phyloP scores from a whole-genome alignment of 2,888 invertebrate species.

The Ganaspis brasiliensis region DNA sequence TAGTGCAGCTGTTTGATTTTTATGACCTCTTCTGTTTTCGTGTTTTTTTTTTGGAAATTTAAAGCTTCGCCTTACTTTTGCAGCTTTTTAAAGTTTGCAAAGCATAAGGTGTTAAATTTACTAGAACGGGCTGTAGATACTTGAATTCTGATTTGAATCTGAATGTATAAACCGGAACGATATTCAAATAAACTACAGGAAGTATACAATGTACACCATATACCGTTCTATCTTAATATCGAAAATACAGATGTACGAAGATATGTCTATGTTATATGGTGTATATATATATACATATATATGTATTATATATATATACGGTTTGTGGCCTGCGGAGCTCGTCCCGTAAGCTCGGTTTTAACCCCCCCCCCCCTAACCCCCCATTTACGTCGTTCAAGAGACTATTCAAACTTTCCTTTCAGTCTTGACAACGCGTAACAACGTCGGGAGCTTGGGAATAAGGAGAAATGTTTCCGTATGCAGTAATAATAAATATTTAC shows the following conservation, averaged over 20 bases:
- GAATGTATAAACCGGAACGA: constrained; percentile 79
- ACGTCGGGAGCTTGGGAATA: background rate
- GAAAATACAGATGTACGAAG: constrained; percentile 54
- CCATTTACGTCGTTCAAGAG: background rate
- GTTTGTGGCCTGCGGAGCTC: constrained; percentile 74
- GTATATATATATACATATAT: constrained; percentile 46
- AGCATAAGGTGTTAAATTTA: background rate
- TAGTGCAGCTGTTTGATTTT: no score
- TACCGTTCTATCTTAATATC: constrained; percentile 37
- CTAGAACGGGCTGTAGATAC: background rate
- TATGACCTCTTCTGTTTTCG: no score
- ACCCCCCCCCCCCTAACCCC: background rate
- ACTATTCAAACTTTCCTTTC: constrained; percentile 23
- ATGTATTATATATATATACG: constrained; percentile 50
- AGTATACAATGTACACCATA: constrained; percentile 51
- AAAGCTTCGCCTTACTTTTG: no score
- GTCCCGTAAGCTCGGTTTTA: constrained; percentile 59
- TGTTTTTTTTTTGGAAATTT: no score
- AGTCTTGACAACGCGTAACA: constrained; percentile 23
- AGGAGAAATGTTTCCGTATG: constrained; percentile 10
- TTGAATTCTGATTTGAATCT: constrained; percentile 71
- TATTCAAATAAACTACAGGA: constrained; percentile 57
- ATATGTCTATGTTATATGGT: constrained; percentile 45
- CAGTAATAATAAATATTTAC: constrained; percentile 39
- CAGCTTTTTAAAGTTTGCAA: no score